A percentile compares a stretch with the other conserved stretches of the same genome.
Conservation (phyloP, 2,888 invertebrate species). For the Ypsolopha scabrella region DNA sequence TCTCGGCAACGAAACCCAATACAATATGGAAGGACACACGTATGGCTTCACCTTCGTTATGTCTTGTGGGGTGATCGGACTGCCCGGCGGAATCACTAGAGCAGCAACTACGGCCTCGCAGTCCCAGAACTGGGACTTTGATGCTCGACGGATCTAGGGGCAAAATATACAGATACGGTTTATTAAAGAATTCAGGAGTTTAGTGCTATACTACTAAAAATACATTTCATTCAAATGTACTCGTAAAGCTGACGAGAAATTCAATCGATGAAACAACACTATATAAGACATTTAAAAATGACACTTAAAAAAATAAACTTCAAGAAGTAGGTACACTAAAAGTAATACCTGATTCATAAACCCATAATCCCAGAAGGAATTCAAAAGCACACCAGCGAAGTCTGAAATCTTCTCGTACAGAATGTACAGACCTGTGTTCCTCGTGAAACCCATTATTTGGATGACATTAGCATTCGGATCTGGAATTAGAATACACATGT, state of each 20-base stretch:
- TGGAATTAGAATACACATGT: constrained; percentile 18
- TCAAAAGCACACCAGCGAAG: constrained; percentile 43
- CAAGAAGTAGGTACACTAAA: neutral
- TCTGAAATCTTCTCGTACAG: constrained; percentile 51
- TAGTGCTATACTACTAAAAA: no score
- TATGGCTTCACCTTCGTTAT: constrained; percentile 37
- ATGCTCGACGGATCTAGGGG: constrained; percentile 43
- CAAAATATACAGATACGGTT: neutral
- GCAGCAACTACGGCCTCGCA: constrained; percentile 45
- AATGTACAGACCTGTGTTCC: constrained; percentile 40
- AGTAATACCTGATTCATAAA: constrained; percentile 55
- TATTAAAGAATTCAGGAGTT: neutral
- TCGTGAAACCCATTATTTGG: constrained; percentile 54
- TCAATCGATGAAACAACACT: no score
- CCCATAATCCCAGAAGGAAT: constrained; percentile 58
- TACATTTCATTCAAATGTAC: no score
- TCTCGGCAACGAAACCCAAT: constrained; percentile 56
- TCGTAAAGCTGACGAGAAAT: no score
- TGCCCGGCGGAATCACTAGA: constrained; percentile 37
- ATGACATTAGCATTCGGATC: constrained; percentile 42
- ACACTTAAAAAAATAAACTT: no score
- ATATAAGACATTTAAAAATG: no score
- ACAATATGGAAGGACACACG: constrained; percentile 51
- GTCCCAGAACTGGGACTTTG: constrained; percentile 51
- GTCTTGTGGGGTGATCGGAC: constrained; percentile 24